Evolutionary conservation across 2,797 vertebrate species (phyloP).

Genomic region (Acipenser oxyrinchus): DNA sequence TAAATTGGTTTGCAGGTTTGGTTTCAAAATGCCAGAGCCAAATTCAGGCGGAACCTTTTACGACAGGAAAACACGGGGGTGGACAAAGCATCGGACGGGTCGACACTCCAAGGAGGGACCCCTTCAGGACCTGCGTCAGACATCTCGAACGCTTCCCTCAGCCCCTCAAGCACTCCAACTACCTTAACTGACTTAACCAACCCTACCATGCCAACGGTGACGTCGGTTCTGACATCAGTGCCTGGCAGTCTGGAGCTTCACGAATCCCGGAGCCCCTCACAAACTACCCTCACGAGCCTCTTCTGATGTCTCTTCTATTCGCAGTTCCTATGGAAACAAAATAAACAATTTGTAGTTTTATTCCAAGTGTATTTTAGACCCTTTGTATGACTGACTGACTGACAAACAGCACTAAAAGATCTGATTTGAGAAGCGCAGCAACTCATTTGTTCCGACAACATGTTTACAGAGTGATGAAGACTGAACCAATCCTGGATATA

Average conservation of each 20-base stretch:
- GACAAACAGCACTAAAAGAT: constrained; percentile 66
- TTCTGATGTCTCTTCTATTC: constrained; percentile 79
- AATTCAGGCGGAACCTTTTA: constrained; percentile 95
- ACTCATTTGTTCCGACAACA: constrained; percentile 34
- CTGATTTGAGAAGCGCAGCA: constrained; percentile 66
- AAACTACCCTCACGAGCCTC: constrained; percentile 95
- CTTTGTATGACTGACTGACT: constrained; percentile 73
- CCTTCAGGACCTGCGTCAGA: constrained; percentile 92
- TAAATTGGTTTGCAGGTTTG: constrained; percentile 71
- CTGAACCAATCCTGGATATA: constrained; percentile 48
- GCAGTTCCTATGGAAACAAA: constrained; percentile 57
- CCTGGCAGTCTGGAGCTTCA: constrained; percentile 83
- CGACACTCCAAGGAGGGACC: constrained; percentile 82
- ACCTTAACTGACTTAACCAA: constrained; percentile 97
- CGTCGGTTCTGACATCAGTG: constrained; percentile 87
- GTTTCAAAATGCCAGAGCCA: constrained; percentile 97
- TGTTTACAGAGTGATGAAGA: constrained; percentile 66
- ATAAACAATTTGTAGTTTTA: constrained; percentile 68
- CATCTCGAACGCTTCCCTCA: constrained; percentile 95
- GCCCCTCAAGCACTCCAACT: constrained; percentile 93
- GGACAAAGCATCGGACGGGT: constrained; percentile 88
- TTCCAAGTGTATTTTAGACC: constrained; percentile 81
- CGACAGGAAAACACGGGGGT: constrained; percentile 91
- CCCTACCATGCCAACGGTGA: constrained; percentile 94
- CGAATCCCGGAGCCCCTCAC: constrained; percentile 92